phyloP scores from a whole-genome alignment of 2,797 vertebrate genomes.

The Pseudocheirus occidentalis region DNA sequence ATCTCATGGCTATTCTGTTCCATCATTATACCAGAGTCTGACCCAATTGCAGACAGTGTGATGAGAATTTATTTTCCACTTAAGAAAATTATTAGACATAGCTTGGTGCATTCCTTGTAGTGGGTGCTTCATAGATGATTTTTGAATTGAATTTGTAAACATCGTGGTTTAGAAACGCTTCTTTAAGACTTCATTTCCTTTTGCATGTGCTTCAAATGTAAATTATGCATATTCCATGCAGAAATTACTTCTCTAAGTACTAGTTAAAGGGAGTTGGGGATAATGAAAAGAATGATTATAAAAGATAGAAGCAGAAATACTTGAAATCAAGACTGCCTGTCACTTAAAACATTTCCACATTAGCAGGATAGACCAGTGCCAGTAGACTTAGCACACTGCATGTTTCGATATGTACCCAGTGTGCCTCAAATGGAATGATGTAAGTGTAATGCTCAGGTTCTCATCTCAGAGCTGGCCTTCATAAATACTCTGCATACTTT shows the following conservation, averaged over 20 bases:
- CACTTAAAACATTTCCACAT: slow-evolving; percentile 32
- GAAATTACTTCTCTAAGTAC: slow-evolving; percentile 37
- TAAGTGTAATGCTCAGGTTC: slow-evolving; percentile 57
- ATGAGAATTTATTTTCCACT: slow-evolving; percentile 44
- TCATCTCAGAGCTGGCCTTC: slow-evolving; percentile 39
- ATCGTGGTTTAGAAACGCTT: slow-evolving; percentile 45
- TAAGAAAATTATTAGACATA: slow-evolving; percentile 37
- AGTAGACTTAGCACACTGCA: slow-evolving; percentile 52
- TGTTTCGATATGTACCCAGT: slow-evolving; percentile 37
- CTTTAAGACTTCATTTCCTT: slow-evolving; percentile 34
- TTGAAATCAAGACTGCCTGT: slow-evolving; percentile 60
- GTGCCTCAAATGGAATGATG: slow-evolving; percentile 63
- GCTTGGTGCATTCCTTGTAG: neutral
- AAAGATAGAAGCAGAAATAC: slow-evolving; percentile 53
- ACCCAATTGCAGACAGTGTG: slow-evolving; percentile 82
- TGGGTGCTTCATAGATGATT: neutral
- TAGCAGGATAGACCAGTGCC: slow-evolving; percentile 57
- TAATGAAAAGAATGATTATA: slow-evolving; percentile 36
- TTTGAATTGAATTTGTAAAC: neutral
- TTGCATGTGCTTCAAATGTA: slow-evolving; percentile 57
- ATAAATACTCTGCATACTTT: slow-evolving; percentile 61
- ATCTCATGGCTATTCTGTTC: slow-evolving; percentile 77
- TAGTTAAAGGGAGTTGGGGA: slow-evolving; percentile 38
- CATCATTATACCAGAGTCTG: slow-evolving; percentile 77
- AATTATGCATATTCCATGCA: slow-evolving; percentile 31